Evolutionary conservation across 2,113 vertebrate species (phyloP), one percentile per base, ranked within the genome.

Genomic region (Cynoglossus semilaevis): DNA sequence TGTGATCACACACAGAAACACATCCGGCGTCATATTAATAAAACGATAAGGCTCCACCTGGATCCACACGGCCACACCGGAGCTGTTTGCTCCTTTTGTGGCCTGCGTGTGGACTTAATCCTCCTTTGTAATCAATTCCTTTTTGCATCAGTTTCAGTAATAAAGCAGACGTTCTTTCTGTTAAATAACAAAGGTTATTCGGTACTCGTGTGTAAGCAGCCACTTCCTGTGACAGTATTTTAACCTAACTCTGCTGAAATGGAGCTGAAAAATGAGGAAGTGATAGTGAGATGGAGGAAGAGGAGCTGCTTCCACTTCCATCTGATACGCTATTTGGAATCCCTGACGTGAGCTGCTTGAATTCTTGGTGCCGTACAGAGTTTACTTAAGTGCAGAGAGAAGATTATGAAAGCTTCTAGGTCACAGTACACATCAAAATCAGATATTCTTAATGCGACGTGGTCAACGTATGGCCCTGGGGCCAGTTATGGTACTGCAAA

Each of bases 261-360:
- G 44, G 54, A 47, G 62, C 58, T 53, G 18, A 51, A 67, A 88
- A 88, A 82, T 55, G 66, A 82, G 86, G 87, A 89, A 89, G 79
- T 16, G 87, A 85, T 87, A 73, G 77, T 81, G 77, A 73, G 61
- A 77, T 18, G 68, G 67, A 84, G 86, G 80, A 87, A 85, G 78
- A 80, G 43, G 43, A 81, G 78, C 67, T 34, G 60, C 51, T 67
- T 68, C 63, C 72, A 70, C 51, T 65, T 58, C 71, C 16, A 45
- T 67, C 82, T 70, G 50, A 56, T 67, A 43, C 53, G 15, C 56
- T 46, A 59, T 67, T 77, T 37, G 37, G 42, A 61, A 63, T 71
- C 70, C 9, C 67, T 85, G 76, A 74, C 81, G 72, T 67, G 64
- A 82, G 76, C 72, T 34, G 9, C 36, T 52, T 76, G 84, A 84